Percentiles rank a stretch among this genome's conserved stretches.
phyloP scores from a whole-genome alignment of 2,888 invertebrate species.

The Linnaemya vulpina region DNA sequence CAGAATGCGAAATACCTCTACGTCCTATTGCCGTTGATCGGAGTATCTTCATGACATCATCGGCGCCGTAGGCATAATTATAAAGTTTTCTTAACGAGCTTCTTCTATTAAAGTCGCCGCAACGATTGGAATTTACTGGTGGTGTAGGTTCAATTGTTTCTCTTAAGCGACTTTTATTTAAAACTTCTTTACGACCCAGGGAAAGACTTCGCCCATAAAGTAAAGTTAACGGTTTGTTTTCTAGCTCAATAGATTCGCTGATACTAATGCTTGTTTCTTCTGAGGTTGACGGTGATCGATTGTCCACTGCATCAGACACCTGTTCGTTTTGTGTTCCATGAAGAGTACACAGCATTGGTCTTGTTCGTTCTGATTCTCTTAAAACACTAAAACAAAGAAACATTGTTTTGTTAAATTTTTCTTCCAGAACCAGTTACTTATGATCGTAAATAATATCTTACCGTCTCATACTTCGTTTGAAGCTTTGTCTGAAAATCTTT shows the following conservation, averaged over 20 bases:
- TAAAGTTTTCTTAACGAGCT: constrained; percentile 46
- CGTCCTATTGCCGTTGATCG: constrained; percentile 78
- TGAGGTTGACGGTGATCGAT: background rate
- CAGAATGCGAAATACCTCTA: constrained; percentile 49
- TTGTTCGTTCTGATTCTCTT: background rate
- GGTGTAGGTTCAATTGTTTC: background rate
- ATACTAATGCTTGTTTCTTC: background rate
- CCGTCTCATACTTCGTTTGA: background rate
- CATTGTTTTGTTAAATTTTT: background rate
- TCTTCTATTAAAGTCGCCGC: constrained; percentile 59
- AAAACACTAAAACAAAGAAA: background rate
- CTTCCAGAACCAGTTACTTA: too few relatives aligned
- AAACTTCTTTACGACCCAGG: background rate
- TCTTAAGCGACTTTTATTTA: background rate
- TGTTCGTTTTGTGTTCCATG: background rate
- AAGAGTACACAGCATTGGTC: background rate
- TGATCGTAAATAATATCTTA: background rate
- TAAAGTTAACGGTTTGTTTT: background rate
- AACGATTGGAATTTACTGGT: constrained; percentile 9
- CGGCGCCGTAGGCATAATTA: constrained; percentile 78
- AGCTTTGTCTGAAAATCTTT: background rate
- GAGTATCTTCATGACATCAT: constrained; percentile 81
- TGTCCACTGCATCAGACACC: background rate
- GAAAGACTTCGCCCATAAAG: background rate
- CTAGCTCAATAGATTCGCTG: background rate